Evolutionary conservation across 2,113 vertebrate species (phyloP), one percentile per base, ranked within the genome.

Genomic region (Caranx melampygus): DNA sequence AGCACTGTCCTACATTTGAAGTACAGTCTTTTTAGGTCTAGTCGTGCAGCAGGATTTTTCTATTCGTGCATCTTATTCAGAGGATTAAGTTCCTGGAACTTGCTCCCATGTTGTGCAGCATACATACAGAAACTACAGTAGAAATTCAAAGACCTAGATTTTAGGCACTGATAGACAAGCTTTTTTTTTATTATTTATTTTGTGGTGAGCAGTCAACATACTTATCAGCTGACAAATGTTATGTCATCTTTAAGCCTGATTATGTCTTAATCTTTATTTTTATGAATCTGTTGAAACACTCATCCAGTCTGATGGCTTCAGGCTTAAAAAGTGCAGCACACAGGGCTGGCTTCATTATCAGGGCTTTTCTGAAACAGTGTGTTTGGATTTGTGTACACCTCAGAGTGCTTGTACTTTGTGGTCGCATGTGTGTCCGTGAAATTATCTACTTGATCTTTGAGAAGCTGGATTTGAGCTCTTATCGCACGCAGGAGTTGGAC

Each of bases 241-340:
- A 93, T 90, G 90, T 87, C 89, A 89, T 83, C 73, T 85, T 72
- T 89, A 88, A 92, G 81, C 92, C 71, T 58, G 75, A 84, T 89
- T 84, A 74, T 73, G 42, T 79, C 75, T 85, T 82, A 61, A 89
- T 91, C 88, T 88, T 83, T 83, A 40, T 83, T 83, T 88, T 78
- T 69, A 88, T 78, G 69, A 81, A 61, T 79, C 42, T 65, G n/a
- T 58, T 73, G 21, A 75, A 67, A 59, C 44, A 61, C 42, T 68
- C 68, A 57, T 67, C 66, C 63, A 13, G 34, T 47, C 18, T 60
- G 57, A 78, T 71, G 60, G 47, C 49, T 59, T 16, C 12, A 34
- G 37, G 40, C 45, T 79, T 47, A 78, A 68, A 70, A 61, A 60
- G 62, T 45, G 21, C 3, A 10, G 57, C 37, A 47, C 42, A 34